These are phyloP conservation scores for Drosophila histrio DNA, from an alignment of 2,888 invertebrate genomes.

Conservation along the genomic window DNA sequence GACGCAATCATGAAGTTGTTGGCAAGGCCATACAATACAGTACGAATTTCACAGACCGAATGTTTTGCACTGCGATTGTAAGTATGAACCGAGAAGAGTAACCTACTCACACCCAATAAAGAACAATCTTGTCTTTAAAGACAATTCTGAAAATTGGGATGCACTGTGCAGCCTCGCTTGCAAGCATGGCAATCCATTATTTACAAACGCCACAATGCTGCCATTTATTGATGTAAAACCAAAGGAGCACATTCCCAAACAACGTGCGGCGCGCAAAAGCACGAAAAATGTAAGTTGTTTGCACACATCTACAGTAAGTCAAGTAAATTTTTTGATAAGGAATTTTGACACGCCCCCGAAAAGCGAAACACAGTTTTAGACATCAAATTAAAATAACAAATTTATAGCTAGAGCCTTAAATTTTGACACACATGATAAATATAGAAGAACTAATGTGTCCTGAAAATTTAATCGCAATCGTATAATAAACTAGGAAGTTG, in stretches of 20 bases:
- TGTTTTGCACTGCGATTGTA: conserved; percentile 79
- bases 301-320: no score
- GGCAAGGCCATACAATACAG: conserved; percentile 76
- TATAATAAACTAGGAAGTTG: no score
- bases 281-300: conserved; percentile 45
- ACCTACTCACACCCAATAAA: background rate
- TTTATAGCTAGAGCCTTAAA: no score
- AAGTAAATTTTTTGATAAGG: no score
- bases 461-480: no score
- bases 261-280: conserved; percentile 78
- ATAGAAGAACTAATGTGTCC: no score
- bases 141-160: conserved; percentile 72
- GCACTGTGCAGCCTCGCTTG: conserved; percentile 57
- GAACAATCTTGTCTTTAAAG: conserved; percentile 23
- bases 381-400: no score
- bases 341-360: no score
- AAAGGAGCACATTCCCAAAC: conserved; percentile 71
- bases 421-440: no score
- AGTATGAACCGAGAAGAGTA: conserved; percentile 25
- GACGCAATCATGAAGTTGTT: conserved; percentile 81
- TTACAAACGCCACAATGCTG: conserved; percentile 74
- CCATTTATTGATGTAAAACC: conserved; percentile 81
- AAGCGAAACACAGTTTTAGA: no score
- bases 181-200: conserved; percentile 52
- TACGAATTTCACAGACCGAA: conserved; percentile 78